A percentile compares a stretch with the other conserved stretches of the same genome.
phyloP scores from a whole-genome alignment of 2,797 vertebrate species.

The Bufotes viridis region DNA sequence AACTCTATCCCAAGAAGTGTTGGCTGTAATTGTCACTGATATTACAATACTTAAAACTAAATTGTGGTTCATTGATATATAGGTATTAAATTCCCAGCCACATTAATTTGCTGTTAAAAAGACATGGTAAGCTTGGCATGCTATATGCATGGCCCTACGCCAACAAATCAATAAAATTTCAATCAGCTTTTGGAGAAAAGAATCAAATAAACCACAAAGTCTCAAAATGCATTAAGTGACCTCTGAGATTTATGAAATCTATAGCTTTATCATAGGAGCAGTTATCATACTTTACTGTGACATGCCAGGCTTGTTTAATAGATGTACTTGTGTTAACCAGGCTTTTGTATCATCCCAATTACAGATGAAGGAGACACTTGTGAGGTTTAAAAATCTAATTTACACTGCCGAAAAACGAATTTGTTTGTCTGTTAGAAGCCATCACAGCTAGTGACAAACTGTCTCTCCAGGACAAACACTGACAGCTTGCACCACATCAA shows the following conservation, averaged over 20 bases:
- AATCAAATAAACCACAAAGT: slow-evolving; percentile 49
- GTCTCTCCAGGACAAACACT: slow-evolving; percentile 34
- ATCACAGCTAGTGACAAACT: slow-evolving; percentile 32
- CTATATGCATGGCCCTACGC: slow-evolving; percentile 27
- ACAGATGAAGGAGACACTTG: slow-evolving; percentile 33
- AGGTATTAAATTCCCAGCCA: slow-evolving; percentile 43
- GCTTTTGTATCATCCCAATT: slow-evolving; percentile 27
- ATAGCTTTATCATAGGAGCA: slow-evolving; percentile 38
- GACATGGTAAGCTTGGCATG: slow-evolving; percentile 30
- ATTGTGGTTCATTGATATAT: slow-evolving; percentile 51
- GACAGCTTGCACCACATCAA: slow-evolving; percentile 36
- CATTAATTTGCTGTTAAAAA: slow-evolving; percentile 57
- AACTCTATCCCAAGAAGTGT: slow-evolving; percentile 3
- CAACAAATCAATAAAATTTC: slow-evolving; percentile 59
- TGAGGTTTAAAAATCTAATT: slow-evolving; percentile 38
- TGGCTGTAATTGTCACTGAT: slow-evolving; percentile 33
- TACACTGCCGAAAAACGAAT: slow-evolving; percentile 35
- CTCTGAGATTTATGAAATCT: slow-evolving; percentile 51
- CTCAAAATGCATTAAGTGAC: slow-evolving; percentile 54
- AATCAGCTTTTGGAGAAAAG: slow-evolving; percentile 55
- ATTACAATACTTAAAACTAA: slow-evolving; percentile 14
- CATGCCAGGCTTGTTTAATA: slow-evolving; percentile 15
- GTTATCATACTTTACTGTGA: slow-evolving; percentile 38
- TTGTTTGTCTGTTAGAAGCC: slow-evolving; percentile 46
- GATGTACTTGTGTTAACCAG: slow-evolving; percentile 41